Evolutionary conservation across 1,140 invertebrate genomes (phyloP), one percentile per base, ranked within the genome.

Genomic region (Kradibia gibbosae): DNA sequence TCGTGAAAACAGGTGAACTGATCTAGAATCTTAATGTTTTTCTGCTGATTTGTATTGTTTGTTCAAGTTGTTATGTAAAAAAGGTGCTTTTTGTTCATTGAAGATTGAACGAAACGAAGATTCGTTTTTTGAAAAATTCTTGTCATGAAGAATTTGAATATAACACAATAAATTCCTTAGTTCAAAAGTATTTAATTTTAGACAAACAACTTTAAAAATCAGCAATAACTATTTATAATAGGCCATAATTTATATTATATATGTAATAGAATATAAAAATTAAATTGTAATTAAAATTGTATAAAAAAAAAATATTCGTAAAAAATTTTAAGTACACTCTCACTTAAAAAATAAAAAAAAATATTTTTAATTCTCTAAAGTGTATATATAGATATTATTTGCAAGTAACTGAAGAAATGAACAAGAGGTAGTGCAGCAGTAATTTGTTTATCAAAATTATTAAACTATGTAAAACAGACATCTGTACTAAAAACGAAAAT

Each of bases 341-440:
- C 3, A 53, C 39, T 77, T 62, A 62, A 22, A 48, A 77, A 22
- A 28, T 45, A 39, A 39, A n/a, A 53, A 20, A 67, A 36, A 57
- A 39, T 75, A 60, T 57, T 60, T 75, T 75, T 60, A 48, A 22
- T 60, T 8, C 28, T 31, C 39, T 42, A n/a, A 25, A 78, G 31
- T 75, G 60, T n/a, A 74, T 45, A 31, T 25, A 72, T 36, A 45
- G 45, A 10, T 48, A 53, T 65, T 13, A 74, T 48, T 62, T 48
- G 5, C 25, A 48, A 76, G 45, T 78, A 20, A 82, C 45, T 75
- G 4, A 50, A 57, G 31, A 13, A 75, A 34, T 62, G 53, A 74
- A 82, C 86, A 87, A 86, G 85, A 87, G 85, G 85, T 85, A 87
- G 87, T 86, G 85, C 80, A 83, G 86, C 84, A 83, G 82, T 86